phyloP scores from a whole-genome alignment of 2,888 invertebrate species.

The Alsophila aescularia region DNA sequence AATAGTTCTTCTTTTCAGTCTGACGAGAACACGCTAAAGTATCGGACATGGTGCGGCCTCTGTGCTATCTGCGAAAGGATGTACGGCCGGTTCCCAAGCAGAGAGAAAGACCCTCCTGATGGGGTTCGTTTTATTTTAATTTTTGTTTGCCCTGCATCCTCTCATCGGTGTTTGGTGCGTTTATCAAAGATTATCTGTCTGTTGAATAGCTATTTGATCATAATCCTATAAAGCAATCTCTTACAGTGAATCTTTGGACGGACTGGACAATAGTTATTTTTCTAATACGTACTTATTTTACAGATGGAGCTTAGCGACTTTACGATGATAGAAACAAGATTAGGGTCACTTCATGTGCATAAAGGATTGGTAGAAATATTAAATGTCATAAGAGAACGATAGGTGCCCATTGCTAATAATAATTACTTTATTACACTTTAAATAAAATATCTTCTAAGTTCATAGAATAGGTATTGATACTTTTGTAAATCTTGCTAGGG shows the following conservation, averaged over 20 bases:
- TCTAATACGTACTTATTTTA: constrained; percentile 42
- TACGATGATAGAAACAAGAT: constrained; percentile 85
- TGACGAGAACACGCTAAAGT: constrained; percentile 82
- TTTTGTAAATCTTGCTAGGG: not conserved
- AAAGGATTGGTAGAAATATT: constrained; percentile 78
- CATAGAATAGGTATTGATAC: not conserved
- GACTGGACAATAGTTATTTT: no score
- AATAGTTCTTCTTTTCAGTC: constrained; percentile 55
- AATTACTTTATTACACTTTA: no score
- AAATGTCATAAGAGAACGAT: constrained; percentile 73
- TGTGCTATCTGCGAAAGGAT: constrained; percentile 91
- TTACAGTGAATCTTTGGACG: no score
- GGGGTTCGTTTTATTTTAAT: constrained; percentile 77
- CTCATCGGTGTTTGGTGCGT: no score
- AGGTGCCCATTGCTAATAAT: constrained; percentile 3
- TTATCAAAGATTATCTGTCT: no score
- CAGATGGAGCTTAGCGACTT: constrained; percentile 89
- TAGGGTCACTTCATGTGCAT: constrained; percentile 76
- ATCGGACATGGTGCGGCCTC: constrained; percentile 91
- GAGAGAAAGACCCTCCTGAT: constrained; percentile 88
- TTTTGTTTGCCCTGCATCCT: no score
- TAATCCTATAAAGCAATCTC: no score
- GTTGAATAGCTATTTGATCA: no score
- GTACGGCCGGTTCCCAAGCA: constrained; percentile 83
- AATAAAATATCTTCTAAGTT: no score